phyloP scores from a whole-genome alignment of 2,888 invertebrate genomes.

The Platypus cylindrus region DNA sequence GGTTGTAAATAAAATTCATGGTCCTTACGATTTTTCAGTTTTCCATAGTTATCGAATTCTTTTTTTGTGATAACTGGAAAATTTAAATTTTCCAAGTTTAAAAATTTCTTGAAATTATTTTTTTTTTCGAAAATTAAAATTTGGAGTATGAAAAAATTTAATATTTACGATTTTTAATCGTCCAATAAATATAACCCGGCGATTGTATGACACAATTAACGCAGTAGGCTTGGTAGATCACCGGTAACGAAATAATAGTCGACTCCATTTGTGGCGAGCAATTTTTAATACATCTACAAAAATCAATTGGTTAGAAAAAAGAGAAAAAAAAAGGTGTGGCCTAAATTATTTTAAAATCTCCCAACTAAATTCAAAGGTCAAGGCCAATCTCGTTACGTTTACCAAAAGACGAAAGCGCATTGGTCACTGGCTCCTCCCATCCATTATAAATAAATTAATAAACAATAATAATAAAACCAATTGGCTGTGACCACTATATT shows the following conservation, averaged over 20 bases:
- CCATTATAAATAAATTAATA: constrained; percentile 1
- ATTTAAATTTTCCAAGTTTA: background rate
- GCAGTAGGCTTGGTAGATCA: constrained; percentile 6
- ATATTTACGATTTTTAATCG: constrained; percentile 7
- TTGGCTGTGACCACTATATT: too few relatives aligned
- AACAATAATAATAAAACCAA: too few relatives aligned
- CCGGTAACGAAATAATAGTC: constrained; percentile 2
- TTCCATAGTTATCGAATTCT: constrained; percentile 3
- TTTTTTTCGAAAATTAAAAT: too few relatives aligned
- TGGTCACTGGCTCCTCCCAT: background rate
- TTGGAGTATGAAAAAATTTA: too few relatives aligned
- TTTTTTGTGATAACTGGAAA: background rate
- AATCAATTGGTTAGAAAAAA: too few relatives aligned
- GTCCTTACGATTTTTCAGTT: constrained; percentile 6
- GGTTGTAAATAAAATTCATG: constrained; percentile 7
- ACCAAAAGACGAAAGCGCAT: background rate
- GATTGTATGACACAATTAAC: constrained; percentile 1
- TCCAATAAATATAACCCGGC: constrained; percentile 5
- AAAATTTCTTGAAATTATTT: background rate
- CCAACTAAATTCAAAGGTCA: too few relatives aligned
- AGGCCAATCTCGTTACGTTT: too few relatives aligned
- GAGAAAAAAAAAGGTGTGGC: too few relatives aligned
- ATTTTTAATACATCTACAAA: constrained; percentile 12
- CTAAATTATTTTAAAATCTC: too few relatives aligned
- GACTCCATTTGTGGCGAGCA: constrained; percentile 5